Base-by-base conservation (phyloP, 2,888 invertebrate species). In the Agriopis marginaria region DNA sequence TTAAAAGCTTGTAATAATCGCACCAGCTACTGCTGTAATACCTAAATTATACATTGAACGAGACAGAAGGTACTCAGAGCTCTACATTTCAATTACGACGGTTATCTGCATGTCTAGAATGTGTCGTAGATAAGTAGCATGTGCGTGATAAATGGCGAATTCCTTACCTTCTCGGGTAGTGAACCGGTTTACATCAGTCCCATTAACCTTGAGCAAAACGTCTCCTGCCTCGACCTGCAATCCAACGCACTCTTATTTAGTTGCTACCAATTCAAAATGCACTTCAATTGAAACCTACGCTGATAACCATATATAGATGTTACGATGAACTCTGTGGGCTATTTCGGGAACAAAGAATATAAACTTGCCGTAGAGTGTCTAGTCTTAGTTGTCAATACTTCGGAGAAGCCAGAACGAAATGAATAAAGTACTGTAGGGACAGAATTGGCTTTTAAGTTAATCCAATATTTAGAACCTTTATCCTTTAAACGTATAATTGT, bases 151-250 rank as follows among this genome's bases (percentile, higher is more conserved):
- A 90, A 87, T 87, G 83, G 85, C 88, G 82, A 88, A 89, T 88
- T 83, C 89, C 94, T 95, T 95, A 97, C 98, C 98, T 96, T 98
- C 98, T 95, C 98, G 97, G 88, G 98, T 98, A 93, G 97, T 97
- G 94, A 97, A 97, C 94, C 97, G 96, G 95, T 97, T 97, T 86
- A 98, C 98, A 95, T 98, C 98, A 87, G 97, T 97, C 95, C 97
- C 98, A 95, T 98, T 98, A 89, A 98, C 97, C 96, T 97, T 97
- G 92, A 98, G 96, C 94, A 98, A 97, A 87, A 98, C 97, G 95
- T 98, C 98, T 83, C 98, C 98, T 86, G 98, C 97, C 95, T 98
- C 98, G 87, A 98, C 97, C 98, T 98, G 96, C 79, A 96, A 96
- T 86, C 78, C 82, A 89, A 89, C 83, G 83, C 78, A 81, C 78